Percentiles rank a stretch among this genome's conserved stretches.
Evolutionary conservation across 2,113 vertebrate genomes (phyloP).

Genomic region (Rafetus swinhoei): DNA sequence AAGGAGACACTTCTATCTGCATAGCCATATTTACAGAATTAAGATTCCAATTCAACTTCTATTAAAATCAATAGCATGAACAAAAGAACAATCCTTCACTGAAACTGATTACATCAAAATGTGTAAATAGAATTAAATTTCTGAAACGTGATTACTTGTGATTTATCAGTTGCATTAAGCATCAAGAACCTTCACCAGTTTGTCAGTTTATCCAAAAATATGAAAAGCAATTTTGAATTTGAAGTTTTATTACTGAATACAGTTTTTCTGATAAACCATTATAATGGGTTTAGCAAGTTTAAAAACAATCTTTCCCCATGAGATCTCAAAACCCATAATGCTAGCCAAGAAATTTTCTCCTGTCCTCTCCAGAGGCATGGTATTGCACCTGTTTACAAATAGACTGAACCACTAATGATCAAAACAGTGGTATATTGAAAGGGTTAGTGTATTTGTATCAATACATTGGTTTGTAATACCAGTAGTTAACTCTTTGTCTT

Average conservation of each 20-base stretch:
- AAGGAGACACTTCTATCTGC: slow-evolving; percentile 29
- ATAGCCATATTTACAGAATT: background rate
- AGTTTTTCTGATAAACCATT: slow-evolving; percentile 21
- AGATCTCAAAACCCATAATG: slow-evolving; percentile 49
- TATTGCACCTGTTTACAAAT: slow-evolving; percentile 76
- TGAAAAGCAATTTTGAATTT: slow-evolving; percentile 9
- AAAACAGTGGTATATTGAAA: slow-evolving; percentile 49
- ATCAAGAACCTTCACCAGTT: background rate
- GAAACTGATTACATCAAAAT: background rate
- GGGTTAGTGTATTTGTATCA: background rate
- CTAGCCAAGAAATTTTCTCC: slow-evolving; percentile 43
- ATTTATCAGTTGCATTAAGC: slow-evolving; percentile 1
- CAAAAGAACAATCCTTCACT: slow-evolving; percentile 4
- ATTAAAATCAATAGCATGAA: background rate
- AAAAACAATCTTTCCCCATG: slow-evolving; percentile 78
- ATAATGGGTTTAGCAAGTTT: slow-evolving; percentile 55
- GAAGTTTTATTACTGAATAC: background rate
- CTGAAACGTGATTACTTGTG: background rate
- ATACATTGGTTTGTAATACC: background rate
- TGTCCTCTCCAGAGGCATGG: slow-evolving; percentile 50
- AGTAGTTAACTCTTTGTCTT: background rate
- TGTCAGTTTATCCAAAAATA: background rate
- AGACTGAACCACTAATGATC: slow-evolving; percentile 71
- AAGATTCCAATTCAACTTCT: background rate
- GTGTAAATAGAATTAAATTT: background rate